Conservation (phyloP, 2,888 invertebrate species). For the Drosophila picticornis region DNA sequence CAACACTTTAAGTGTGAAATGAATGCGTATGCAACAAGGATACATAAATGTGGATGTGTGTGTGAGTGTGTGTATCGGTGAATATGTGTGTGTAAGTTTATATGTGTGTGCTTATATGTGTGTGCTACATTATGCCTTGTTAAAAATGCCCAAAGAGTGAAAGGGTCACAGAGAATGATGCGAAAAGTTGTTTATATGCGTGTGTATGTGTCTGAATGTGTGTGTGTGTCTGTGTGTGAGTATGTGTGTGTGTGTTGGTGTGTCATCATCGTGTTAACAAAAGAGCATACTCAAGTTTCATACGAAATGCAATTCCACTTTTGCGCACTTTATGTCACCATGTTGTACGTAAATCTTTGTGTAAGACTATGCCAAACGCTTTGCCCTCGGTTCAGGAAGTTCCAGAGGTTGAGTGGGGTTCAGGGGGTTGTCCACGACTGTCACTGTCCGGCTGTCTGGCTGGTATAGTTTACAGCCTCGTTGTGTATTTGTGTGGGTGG, state of each 20-base stretch:
- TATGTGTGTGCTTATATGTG: constrained; percentile 59
- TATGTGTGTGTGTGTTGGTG: constrained; percentile 9
- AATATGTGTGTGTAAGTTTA: constrained; percentile 21
- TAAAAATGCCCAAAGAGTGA: constrained; percentile 74
- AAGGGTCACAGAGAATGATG: constrained; percentile 40
- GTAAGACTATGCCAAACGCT: constrained; percentile 80
- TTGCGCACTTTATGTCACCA: constrained; percentile 82
- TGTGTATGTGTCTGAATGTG: neutral
- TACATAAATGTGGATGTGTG: neutral
- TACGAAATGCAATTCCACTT: constrained; percentile 82
- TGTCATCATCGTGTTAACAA: constrained; percentile 77
- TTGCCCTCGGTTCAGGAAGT: constrained; percentile 53
- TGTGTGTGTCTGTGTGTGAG: neutral
- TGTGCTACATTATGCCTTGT: constrained; percentile 71
- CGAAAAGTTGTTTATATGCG: constrained; percentile 19
- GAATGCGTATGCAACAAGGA: constrained; percentile 6
- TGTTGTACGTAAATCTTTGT: constrained; percentile 82
- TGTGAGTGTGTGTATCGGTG: constrained; percentile 14
- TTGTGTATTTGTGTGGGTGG: constrained; percentile 16
- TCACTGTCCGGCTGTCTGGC: constrained; percentile 48
- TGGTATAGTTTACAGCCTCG: constrained; percentile 57
- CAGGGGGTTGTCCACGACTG: constrained; percentile 38
- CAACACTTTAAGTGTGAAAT: constrained; percentile 57
- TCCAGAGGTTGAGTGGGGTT: constrained; percentile 13
- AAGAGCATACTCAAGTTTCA: constrained; percentile 83